These are phyloP conservation scores for Ostrea edulis DNA, from an alignment of 1,140 invertebrate genomes.

Conservation along the genomic window DNA sequence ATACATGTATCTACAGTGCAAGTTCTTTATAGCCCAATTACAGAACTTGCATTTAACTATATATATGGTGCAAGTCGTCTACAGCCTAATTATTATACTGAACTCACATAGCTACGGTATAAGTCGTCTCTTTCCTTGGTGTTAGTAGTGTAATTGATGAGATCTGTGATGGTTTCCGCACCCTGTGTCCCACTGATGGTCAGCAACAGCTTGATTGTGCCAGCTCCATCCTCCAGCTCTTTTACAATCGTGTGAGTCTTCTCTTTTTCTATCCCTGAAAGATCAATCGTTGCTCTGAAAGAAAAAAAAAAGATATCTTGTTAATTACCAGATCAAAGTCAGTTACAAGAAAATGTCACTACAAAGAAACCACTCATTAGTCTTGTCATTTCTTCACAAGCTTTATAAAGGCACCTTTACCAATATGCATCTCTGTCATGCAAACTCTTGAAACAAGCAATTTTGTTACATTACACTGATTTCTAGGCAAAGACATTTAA, in stretches of 20 bases:
- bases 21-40: too few species aligned
- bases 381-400: not conserved
- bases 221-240: conserved; percentile 91
- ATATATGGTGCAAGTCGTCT: too few species aligned
- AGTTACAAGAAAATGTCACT: not conserved
- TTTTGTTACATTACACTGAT: too few species aligned
- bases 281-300: conserved; percentile 90
- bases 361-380: not conserved
- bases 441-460: not conserved
- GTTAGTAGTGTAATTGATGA: conserved; percentile 91
- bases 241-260: conserved; percentile 94
- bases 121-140: conserved; percentile 82
- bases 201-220: conserved; percentile 91
- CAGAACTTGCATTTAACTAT: too few species aligned
- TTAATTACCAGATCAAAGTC: not conserved
- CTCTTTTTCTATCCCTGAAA: conserved; percentile 91
- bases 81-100: not conserved
- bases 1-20: too few species aligned
- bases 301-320: not conserved
- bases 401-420: not conserved
- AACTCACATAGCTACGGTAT: conserved; percentile 88
- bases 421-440: not conserved
- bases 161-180: conserved; percentile 92
- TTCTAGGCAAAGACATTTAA: too few species aligned
- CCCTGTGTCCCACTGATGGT: conserved; percentile 96